A percentile compares a stretch with the other conserved stretches of the same genome.
Conservation (phyloP, 92 coral and sea anemone genomes). For the Paramuricea clavata region DNA sequence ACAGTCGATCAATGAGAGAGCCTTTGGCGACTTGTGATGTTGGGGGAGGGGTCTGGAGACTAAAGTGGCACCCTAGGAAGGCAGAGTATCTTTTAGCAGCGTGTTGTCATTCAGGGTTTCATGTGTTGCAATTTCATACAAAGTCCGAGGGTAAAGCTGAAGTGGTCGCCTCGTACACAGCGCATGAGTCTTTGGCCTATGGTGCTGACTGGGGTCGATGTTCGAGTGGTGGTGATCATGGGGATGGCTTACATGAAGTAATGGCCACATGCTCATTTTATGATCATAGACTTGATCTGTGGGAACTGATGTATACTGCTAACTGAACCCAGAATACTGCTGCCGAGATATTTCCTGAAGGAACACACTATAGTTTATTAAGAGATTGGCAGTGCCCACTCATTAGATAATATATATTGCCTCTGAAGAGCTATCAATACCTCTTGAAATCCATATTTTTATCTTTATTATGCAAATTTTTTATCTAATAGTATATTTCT, state of each 20-base stretch:
- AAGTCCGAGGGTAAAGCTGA: constrained; percentile 55
- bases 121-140: constrained; percentile 67
- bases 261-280: constrained; percentile 97
- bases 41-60: constrained; percentile 98
- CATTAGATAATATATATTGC: too few species aligned
- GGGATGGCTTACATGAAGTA: constrained; percentile 29
- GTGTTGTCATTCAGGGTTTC: constrained; percentile 93
- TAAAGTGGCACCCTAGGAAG: constrained; percentile 94
- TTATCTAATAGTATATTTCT: too few species aligned
- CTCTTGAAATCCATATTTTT: too few species aligned
- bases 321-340: too few species aligned
- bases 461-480: too few species aligned
- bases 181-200: constrained; percentile 85
- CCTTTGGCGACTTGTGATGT: constrained; percentile 82
- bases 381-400: too few species aligned
- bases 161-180: constrained; percentile 71
- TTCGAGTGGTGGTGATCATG: constrained; percentile 2
- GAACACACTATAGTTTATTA: too few species aligned
- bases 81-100: constrained; percentile 83
- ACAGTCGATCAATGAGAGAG: constrained; percentile 82
- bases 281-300: constrained; percentile 89
- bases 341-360: too few species aligned
- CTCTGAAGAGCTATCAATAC: too few species aligned
- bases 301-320: constrained; percentile 67
- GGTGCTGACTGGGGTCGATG: constrained; percentile 93